Percentiles rank a stretch among this genome's conserved stretches.
Evolutionary conservation across 2,888 invertebrate species (phyloP).

Genomic region (Eupithecia subumbrata): DNA sequence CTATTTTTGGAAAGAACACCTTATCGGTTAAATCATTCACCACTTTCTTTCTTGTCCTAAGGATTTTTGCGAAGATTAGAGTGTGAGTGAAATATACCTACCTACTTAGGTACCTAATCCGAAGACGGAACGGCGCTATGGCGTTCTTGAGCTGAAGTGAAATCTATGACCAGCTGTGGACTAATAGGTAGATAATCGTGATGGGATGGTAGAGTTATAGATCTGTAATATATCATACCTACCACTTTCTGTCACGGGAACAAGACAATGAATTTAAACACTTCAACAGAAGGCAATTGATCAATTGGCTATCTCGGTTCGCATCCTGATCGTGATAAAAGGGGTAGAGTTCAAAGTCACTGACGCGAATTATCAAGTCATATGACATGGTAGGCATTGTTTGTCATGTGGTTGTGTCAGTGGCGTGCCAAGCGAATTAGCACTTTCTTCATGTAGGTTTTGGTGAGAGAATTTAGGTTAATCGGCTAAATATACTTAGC

Average conservation of each 20-base stretch:
- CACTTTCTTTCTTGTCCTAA: too few species aligned
- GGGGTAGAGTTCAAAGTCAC: slow-evolving; percentile 46
- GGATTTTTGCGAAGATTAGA: too few species aligned
- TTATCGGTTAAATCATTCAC: too few species aligned
- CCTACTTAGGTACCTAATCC: too few species aligned
- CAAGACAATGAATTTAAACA: slow-evolving; percentile 28
- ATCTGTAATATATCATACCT: too few species aligned
- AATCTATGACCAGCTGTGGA: neutral
- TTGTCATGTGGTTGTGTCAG: neutral
- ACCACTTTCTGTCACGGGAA: neutral
- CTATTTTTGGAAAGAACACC: too few species aligned
- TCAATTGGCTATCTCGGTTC: slow-evolving; percentile 46
- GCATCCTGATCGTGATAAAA: slow-evolving; percentile 52
- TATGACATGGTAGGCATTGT: neutral
- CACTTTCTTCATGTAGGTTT: neutral
- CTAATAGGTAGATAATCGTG: neutral
- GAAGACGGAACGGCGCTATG: too few species aligned
- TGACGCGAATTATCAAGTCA: slow-evolving; percentile 27
- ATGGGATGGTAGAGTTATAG: neutral
- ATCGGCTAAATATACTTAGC: neutral
- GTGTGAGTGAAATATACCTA: too few species aligned
- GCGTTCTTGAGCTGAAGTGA: neutral
- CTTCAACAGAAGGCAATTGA: slow-evolving; percentile 28
- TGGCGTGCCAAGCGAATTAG: neutral
- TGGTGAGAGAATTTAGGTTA: neutral